Evolutionary conservation across 2,113 vertebrate species (phyloP).

Genomic region (Physeter macrocephalus): DNA sequence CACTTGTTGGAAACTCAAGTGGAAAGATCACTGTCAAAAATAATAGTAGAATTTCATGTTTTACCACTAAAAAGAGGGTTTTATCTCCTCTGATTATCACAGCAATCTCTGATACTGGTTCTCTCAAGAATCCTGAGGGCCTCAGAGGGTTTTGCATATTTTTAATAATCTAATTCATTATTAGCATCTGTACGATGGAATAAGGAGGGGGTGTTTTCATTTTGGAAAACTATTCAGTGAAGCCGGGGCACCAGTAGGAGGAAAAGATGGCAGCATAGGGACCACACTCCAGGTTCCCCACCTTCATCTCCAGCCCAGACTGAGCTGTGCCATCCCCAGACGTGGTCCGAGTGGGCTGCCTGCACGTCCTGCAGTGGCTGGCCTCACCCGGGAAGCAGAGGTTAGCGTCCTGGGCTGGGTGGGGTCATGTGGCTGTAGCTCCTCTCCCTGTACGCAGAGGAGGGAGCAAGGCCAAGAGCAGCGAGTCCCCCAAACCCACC

Average conservation of each 20-base stretch:
- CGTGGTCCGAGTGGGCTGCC: accelerated
- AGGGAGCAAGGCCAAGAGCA: background rate
- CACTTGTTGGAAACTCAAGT: background rate
- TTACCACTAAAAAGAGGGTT: background rate
- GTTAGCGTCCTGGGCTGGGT: background rate
- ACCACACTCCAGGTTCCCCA: background rate
- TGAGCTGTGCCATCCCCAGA: accelerated
- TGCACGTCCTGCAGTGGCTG: accelerated
- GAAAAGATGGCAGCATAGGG: too few species aligned
- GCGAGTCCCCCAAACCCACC: accelerated
- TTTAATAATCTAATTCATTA: background rate
- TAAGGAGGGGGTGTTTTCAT: background rate
- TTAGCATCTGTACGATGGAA: background rate
- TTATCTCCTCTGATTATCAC: background rate
- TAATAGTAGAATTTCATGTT: background rate
- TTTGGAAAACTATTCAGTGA: background rate
- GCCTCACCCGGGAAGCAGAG: background rate
- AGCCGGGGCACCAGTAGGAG: background rate
- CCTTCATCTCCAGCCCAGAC: background rate
- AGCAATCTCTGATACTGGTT: background rate
- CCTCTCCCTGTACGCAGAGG: background rate
- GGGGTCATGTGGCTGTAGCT: accelerated
- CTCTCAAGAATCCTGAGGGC: background rate
- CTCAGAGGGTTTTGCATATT: background rate
- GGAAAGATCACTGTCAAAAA: background rate